Evolutionary conservation across 1,140 invertebrate genomes (phyloP).

Genomic region (Dinoponera quadriceps): DNA sequence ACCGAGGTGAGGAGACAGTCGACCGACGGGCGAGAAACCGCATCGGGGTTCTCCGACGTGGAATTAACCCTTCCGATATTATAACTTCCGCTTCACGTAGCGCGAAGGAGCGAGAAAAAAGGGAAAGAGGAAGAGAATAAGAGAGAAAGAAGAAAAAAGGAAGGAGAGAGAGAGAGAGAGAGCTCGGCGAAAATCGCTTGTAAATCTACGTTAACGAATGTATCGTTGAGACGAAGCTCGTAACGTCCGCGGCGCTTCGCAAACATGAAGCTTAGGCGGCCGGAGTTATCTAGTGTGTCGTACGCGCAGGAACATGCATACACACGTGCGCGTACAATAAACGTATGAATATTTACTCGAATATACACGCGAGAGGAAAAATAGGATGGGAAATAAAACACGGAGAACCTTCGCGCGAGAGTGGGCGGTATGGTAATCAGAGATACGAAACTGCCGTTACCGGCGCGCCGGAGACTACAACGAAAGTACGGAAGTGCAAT

Average conservation of each 20-base stretch:
- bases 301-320: no score
- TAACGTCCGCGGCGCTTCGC: no score
- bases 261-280: not conserved
- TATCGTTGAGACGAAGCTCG: not conserved
- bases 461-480: not conserved
- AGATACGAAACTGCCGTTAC: not conserved
- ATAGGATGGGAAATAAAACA: not conserved
- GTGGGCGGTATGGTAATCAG: not conserved
- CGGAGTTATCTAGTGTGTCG: no score
- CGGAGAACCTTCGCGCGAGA: not conserved
- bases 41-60: conserved; percentile 32
- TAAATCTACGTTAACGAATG: not conserved
- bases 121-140: not conserved
- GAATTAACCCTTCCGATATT: conserved; percentile 49
- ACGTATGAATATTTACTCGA: not conserved
- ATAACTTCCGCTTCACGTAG: conserved; percentile 34
- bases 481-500: conserved; percentile 7
- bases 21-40: conserved; percentile 39
- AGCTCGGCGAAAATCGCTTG: no score
- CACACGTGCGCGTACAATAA: no score
- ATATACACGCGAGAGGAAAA: not conserved
- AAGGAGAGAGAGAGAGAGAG: no score
- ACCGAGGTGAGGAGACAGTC: conserved; percentile 31
- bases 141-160: no score
- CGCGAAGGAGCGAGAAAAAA: not conserved